These are phyloP conservation scores for Cepaea nemoralis DNA, from an alignment of 1,140 invertebrate species.

Conservation along the genomic window DNA sequence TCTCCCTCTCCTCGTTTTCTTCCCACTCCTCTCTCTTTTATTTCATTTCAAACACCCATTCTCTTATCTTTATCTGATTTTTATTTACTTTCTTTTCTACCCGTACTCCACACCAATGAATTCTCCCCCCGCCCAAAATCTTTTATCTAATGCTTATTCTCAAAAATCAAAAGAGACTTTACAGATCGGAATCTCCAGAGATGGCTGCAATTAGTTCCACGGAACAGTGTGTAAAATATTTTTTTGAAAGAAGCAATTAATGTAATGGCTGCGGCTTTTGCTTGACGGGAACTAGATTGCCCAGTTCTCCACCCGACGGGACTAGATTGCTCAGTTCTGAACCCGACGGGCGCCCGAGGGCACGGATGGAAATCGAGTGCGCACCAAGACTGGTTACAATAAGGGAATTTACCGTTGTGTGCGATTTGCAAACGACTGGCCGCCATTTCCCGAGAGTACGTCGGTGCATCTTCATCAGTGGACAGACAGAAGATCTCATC, in stretches of 20 bases:
- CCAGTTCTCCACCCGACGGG: not conserved
- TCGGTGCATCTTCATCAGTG: not conserved
- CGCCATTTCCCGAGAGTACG: not conserved
- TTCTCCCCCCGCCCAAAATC: too few relatives aligned
- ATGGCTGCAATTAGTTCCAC: not conserved
- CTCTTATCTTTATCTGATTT: too few relatives aligned
- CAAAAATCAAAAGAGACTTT: not conserved
- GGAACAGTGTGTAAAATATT: not conserved
- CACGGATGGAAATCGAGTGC: not conserved
- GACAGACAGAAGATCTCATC: too few relatives aligned
- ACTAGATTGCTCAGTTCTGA: not conserved
- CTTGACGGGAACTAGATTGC: not conserved
- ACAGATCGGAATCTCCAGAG: not conserved
- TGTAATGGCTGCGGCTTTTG: not conserved
- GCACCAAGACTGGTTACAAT: not conserved
- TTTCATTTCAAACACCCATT: too few relatives aligned
- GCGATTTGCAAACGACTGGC: not conserved
- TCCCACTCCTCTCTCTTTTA: too few relatives aligned
- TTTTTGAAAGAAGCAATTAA: constrained; percentile 30
- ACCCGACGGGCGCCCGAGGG: not conserved
- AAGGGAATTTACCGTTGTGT: not conserved
- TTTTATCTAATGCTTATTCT: not conserved
- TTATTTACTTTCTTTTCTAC: too few relatives aligned
- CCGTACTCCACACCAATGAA: too few relatives aligned
- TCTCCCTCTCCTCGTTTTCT: too few relatives aligned